Conservation (phyloP, 2,888 invertebrate species). For the Ichneumoninae sp. region DNA sequence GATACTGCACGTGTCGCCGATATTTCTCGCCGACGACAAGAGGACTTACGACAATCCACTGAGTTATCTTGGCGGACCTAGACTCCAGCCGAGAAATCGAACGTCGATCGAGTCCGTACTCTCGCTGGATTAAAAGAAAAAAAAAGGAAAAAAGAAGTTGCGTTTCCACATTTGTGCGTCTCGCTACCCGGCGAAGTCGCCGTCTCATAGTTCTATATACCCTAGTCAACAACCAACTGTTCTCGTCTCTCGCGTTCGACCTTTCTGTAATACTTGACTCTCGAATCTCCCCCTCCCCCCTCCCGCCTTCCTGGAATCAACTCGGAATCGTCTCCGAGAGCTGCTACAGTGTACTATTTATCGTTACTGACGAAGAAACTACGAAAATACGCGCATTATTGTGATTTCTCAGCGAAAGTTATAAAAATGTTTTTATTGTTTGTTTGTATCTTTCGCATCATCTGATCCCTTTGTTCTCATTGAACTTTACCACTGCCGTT, state of each 20-base stretch:
- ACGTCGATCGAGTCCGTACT: constrained; percentile 89
- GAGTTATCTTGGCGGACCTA: constrained; percentile 89
- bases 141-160: constrained; percentile 2
- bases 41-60: constrained; percentile 88
- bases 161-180: constrained; percentile 5
- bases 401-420: constrained; percentile 35
- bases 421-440: constrained; percentile 1
- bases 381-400: constrained; percentile 29
- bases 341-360: background rate
- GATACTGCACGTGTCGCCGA: constrained; percentile 81
- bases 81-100: constrained; percentile 85
- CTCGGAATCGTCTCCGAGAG: constrained; percentile 4
- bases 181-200: constrained; percentile 21
- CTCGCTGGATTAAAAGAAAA: constrained; percentile 86
- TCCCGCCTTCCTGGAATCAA: background rate
- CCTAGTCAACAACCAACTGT: constrained; percentile 65
- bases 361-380: constrained; percentile 10
- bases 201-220: constrained; percentile 54
- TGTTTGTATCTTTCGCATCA: constrained; percentile 14
- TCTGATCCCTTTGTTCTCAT: constrained; percentile 26
- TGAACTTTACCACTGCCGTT: constrained; percentile 62
- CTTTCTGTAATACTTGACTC: constrained; percentile 14
- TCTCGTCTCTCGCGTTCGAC: constrained; percentile 57
- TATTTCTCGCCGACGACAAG: constrained; percentile 86
- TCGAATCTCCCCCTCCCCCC: constrained; percentile 6